Evolutionary conservation across 2,797 vertebrate species (phyloP), one percentile per base, ranked within the genome.

Genomic region (Acanthopagrus latus): DNA sequence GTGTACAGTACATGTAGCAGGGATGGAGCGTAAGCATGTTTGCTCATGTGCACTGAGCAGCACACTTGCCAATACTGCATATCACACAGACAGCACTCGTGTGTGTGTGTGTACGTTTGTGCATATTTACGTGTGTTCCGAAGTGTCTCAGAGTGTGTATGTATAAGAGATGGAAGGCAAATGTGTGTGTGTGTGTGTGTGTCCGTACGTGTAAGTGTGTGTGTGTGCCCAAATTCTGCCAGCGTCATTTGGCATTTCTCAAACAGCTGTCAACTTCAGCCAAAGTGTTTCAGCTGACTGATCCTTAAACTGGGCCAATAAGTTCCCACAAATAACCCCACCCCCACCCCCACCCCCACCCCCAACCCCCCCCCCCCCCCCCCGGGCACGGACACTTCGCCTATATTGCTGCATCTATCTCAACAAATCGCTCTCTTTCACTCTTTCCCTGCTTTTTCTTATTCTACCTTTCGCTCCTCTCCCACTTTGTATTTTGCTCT

Each of bases 291-390:
- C 90, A 88, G 86, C 80, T 91, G 91, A 93, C 83, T 89, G 90
- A 89, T 88, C 83, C 80, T 74, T 68, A 90, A 93, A 92, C 77
- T 81, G 89, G 78, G 89, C 91, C 90, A 89, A 91, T 89, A 90
- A 81, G 87, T 78, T 88, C 80, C 77, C 77, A 86, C 87, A 81
- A 81, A 84, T 81, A 89, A 78, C 48, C 76, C n/a, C n/a, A n/a
- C n/a, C n/a, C n/a, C n/a, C n/a, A n/a, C n/a, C n/a, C n/a, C n/a
- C n/a, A n/a, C n/a, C n/a, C n/a, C n/a, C n/a, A n/a, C n/a, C n/a
- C n/a, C n/a, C n/a, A n/a, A n/a, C n/a, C n/a, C n/a, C n/a, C n/a
- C n/a, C n/a, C 65, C 72, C 72, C 27, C 27, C 29, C 79, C 84
- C 80, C 78, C 3, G 25, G 16, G 44, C 66, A 47, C 64, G 81